Base-by-base conservation (phyloP, 2,797 vertebrate species). In the Lepidocolaptes lacrymiger region DNA sequence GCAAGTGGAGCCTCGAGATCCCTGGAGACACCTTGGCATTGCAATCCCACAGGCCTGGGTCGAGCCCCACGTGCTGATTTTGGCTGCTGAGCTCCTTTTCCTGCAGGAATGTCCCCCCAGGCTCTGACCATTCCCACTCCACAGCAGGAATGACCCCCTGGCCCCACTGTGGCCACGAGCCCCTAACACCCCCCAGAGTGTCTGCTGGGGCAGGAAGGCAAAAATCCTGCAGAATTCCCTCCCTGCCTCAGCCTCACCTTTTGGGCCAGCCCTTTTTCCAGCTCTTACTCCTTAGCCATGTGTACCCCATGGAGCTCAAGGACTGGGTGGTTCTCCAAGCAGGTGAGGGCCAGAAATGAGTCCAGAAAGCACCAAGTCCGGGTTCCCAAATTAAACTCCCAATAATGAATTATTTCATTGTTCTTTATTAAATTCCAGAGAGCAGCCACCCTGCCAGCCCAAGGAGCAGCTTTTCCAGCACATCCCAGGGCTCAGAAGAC, bases 1-100 rank as follows among this genome's bases (percentile, higher is more conserved):
- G 64, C 28, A 14, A 5, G 27, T 36, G 58, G 44, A 72, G 26
- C 63, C 46, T 66, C 0, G 0, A 9, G 0, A 0, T 23, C 13
- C 0, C 0, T 15, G 55, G 41, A 21, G 9, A 16, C 18, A 2
- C 9, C 12, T 3, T 4, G 26, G 69, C 24, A 19, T 4, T 23
- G 26, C 69, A 48, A 10, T 7, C 5, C 62, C 61, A 36, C 55
- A 8, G 34, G 2, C 6, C 36, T 4, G 19, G 27, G 2, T 26
- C 0, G 4, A 43, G 81, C 23, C 66, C 49, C 46, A 11, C 0
- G 0, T 10, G 59, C 21, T 51, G 21, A 16, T 39, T 78, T 51
- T 23, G 66, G 37, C 73, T 1, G 1, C 36, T 7, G 36, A 67
- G 66, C 54, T 27, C 21, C 37, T 83, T 41, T 63, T 34, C 43